Conservation (phyloP, 2,113 vertebrate species). For the Pterocles orientalis region DNA sequence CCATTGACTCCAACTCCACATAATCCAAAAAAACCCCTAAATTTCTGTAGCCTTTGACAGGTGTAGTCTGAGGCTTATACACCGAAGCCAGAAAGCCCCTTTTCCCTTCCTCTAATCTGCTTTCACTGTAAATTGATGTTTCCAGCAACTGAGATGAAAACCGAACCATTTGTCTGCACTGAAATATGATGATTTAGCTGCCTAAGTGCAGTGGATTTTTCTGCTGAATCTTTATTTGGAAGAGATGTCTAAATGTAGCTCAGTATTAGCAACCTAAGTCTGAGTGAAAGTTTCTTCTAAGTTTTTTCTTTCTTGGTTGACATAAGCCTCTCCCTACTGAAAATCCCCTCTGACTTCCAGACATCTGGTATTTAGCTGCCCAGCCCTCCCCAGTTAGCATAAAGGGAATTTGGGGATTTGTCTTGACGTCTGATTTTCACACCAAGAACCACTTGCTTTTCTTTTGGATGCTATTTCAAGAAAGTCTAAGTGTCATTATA, state of each 20-base stretch:
- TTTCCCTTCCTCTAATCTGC: not conserved
- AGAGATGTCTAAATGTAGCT: not conserved
- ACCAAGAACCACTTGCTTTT: not conserved
- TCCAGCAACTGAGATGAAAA: not conserved
- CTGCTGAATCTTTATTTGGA: not conserved
- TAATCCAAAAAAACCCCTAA: not conserved
- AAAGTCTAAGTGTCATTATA: not conserved
- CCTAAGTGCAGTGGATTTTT: accelerated
- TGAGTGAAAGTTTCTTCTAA: not conserved
- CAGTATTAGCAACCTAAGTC: not conserved
- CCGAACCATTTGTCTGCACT: not conserved
- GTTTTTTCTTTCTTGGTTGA: not conserved
- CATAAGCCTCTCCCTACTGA: not conserved
- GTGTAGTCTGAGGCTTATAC: not conserved
- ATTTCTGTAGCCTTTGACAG: not conserved
- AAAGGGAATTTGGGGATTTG: not conserved
- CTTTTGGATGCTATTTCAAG: not conserved
- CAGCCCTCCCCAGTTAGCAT: no score
- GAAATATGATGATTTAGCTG: not conserved
- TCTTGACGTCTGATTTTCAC: not conserved
- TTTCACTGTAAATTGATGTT: not conserved
- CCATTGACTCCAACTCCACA: not conserved
- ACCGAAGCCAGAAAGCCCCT: not conserved
- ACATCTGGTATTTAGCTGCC: not conserved
- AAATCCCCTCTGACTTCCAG: not conserved